Evolutionary conservation across 2,888 invertebrate genomes (phyloP).

Genomic region (Adelphocoris suturalis): DNA sequence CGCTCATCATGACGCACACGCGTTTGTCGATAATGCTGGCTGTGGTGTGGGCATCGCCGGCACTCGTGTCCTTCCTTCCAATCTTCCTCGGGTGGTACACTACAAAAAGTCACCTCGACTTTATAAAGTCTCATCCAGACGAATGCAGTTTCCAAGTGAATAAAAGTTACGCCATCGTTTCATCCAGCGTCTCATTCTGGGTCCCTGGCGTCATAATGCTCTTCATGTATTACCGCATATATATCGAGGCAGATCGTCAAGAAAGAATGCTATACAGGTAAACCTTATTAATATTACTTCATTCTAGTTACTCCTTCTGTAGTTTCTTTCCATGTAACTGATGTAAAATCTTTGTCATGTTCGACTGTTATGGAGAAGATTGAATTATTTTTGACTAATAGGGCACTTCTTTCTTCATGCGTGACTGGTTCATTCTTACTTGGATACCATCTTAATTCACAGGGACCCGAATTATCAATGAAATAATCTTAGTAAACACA

Average conservation of each 20-base stretch:
- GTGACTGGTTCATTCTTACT: no score
- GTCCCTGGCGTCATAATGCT: slow-evolving; percentile 95
- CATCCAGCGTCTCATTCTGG: slow-evolving; percentile 95
- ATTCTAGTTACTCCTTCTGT: neutral
- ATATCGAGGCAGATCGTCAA: slow-evolving; percentile 90
- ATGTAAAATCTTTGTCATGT: neutral
- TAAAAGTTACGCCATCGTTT: slow-evolving; percentile 91
- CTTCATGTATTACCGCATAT: slow-evolving; percentile 94
- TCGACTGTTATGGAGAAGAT: no score
- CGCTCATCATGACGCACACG: slow-evolving; percentile 93
- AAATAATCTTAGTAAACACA: no score
- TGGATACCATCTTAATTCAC: no score
- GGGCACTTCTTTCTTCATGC: no score
- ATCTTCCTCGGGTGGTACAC: slow-evolving; percentile 98
- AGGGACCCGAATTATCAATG: no score
- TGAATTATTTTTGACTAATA: no score
- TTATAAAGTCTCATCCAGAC: slow-evolving; percentile 78
- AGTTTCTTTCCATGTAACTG: neutral
- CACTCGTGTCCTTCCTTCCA: slow-evolving; percentile 94
- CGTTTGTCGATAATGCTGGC: slow-evolving; percentile 90
- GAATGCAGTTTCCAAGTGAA: slow-evolving; percentile 88
- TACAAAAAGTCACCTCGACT: slow-evolving; percentile 86
- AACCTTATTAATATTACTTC: slow-evolving; percentile 74
- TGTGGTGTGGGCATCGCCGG: slow-evolving; percentile 95
- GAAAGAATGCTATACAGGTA: slow-evolving; percentile 91